Evolutionary conservation across 1,140 invertebrate species (phyloP), one percentile per base, ranked within the genome.

Genomic region (Formica exsecta): DNA sequence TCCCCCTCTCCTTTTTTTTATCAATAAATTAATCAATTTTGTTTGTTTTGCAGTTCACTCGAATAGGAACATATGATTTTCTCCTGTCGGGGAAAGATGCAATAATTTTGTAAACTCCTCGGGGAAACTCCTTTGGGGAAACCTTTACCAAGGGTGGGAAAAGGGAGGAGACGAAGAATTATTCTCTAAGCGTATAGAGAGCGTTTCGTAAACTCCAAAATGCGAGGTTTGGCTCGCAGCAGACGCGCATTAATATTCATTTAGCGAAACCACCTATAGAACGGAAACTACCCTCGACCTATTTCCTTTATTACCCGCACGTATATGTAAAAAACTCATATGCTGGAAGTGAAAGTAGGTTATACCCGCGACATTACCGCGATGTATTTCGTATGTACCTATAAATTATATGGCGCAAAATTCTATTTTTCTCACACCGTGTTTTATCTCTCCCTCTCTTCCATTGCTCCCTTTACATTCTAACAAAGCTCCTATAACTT

Each of bases 171-270:
- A 9, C 7, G 48, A 51, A 51, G 16, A 51, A 38, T 36, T 71
- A 76, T 85, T 77, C 71, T 70, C 70, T 19, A 68, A 89, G 16
- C 16, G 61, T 61, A 38, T 29, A 57, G 57, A 66, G n/a, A 65
- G 38, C 48, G 13, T 79, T 66, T 61, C 11, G 38, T 48, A 22
- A 65, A 57, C 13, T 64, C 4, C 13, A 32, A 84, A 87, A 77
- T 54, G 48, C 48, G 70, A 89, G 75, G 65, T 22, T 66, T 32
- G 76, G 76, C 57, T 51, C 73, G 54, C 64, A 25, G 83, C 54
- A 85, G 62, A 89, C 84, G 79, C 80, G 70, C 92, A 93, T 92
- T 92, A 92, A 92, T 93, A 93, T 93, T 93, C 89, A 93, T 92
- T 93, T 91, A 89, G 80, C 64, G 71, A 85, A 89, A 90, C 73